A percentile compares a stretch with the other conserved stretches of the same genome.
These are phyloP conservation scores for Drosophila prosaltans DNA, from an alignment of 1,140 invertebrate species.

Conservation along the genomic window DNA sequence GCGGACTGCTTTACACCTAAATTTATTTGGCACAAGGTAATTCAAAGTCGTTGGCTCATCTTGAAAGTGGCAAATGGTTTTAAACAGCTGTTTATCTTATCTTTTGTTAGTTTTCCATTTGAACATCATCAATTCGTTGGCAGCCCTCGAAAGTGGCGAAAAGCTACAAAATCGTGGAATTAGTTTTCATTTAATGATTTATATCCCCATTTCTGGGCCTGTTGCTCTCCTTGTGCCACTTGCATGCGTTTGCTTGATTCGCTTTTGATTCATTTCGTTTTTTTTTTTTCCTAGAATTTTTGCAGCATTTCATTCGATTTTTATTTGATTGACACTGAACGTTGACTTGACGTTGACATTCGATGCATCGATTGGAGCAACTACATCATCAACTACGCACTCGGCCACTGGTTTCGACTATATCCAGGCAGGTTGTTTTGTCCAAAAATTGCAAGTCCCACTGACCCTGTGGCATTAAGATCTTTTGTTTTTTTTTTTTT, in stretches of 20 bases:
- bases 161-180: background rate
- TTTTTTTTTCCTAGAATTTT: slow-evolving; percentile 70
- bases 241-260: slow-evolving; percentile 53
- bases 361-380: slow-evolving; percentile 41
- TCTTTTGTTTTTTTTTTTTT: slow-evolving; percentile 1
- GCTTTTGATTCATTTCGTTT: background rate
- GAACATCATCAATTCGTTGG: no score
- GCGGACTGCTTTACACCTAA: no score
- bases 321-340: slow-evolving; percentile 68
- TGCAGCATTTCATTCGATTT: slow-evolving; percentile 54
- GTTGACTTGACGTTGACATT: slow-evolving; percentile 62
- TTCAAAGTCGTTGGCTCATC: no score
- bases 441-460: slow-evolving; percentile 56
- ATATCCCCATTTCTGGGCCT: slow-evolving; percentile 12
- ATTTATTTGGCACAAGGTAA: no score
- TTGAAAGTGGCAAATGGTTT: no score
- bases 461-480: slow-evolving; percentile 53
- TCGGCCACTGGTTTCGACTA: slow-evolving; percentile 16
- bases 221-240: slow-evolving; percentile 64
- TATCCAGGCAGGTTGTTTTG: slow-evolving; percentile 65
- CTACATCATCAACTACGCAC: slow-evolving; percentile 24
- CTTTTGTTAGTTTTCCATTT: no score
- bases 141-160: background rate
- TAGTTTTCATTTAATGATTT: background rate
- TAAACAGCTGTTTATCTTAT: no score